Evolutionary conservation across 2,888 invertebrate genomes (phyloP).

Genomic region (Melikaiella ostensackeni): DNA sequence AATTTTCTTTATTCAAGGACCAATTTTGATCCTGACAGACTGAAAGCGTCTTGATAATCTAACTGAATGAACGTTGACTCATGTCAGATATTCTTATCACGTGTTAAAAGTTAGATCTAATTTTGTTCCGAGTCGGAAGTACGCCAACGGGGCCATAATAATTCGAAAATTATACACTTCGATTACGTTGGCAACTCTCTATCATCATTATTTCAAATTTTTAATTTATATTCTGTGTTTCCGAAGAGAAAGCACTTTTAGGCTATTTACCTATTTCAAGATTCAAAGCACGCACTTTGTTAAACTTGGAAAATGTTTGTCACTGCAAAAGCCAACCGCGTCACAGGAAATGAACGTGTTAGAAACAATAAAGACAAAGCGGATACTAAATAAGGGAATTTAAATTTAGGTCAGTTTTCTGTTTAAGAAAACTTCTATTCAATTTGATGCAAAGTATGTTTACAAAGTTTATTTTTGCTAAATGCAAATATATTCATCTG

Average conservation of each 20-base stretch:
- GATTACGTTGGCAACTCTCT: neutral
- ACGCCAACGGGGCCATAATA: neutral
- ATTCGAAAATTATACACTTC: neutral
- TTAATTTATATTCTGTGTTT: neutral
- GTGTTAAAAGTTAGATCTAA: slow-evolving; percentile 13
- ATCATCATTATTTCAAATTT: neutral
- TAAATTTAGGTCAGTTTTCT: too few species aligned
- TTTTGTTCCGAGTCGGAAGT: neutral
- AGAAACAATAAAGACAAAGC: neutral
- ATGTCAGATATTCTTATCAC: neutral
- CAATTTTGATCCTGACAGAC: neutral
- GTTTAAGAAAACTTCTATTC: too few species aligned
- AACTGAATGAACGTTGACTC: slow-evolving; percentile 29
- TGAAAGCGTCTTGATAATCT: neutral
- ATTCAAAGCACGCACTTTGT: too few species aligned
- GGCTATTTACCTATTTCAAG: neutral
- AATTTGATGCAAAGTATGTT: too few species aligned
- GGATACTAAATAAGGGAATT: neutral
- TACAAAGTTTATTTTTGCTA: too few species aligned
- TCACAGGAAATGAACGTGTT: neutral
- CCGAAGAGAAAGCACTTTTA: neutral
- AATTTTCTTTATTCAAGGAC: too few species aligned
- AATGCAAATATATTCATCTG: too few species aligned
- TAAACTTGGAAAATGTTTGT: neutral
- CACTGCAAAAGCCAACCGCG: neutral